A percentile compares a stretch with the other conserved stretches of the same genome.
phyloP scores from a whole-genome alignment of 2,888 invertebrate species.

The Leucophenga maculata region DNA sequence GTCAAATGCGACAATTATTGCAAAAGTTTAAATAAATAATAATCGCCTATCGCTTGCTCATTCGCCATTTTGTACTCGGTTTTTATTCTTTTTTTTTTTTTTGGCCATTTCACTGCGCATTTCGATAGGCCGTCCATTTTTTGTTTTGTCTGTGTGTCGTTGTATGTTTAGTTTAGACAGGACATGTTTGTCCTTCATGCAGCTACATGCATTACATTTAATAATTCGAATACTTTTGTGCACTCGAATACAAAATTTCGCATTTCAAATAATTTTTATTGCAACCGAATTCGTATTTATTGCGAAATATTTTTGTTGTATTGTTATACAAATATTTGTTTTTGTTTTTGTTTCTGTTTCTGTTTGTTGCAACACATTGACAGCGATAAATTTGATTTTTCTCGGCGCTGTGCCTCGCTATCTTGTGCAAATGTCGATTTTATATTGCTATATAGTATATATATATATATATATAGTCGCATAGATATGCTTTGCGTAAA shows the following conservation, averaged over 20 bases:
- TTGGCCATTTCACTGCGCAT: slow-evolving; percentile 61
- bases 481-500: slow-evolving; percentile 8
- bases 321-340: slow-evolving; percentile 4
- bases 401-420: no score
- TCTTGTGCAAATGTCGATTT: no score
- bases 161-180: not conserved
- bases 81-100: not conserved
- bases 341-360: no score
- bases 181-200: no score
- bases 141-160: slow-evolving; percentile 27
- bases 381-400: slow-evolving; percentile 61
- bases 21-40: slow-evolving; percentile 25
- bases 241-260: not conserved
- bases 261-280: slow-evolving; percentile 16
- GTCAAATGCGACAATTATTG: slow-evolving; percentile 38
- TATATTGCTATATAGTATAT: no score
- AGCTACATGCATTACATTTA: not conserved
- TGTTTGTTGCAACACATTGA: slow-evolving; percentile 15
- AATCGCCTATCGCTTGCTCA: slow-evolving; percentile 28
- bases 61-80: no score
- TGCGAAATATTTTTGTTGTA: not conserved
- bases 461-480: not conserved
- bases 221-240: not conserved
- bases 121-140: slow-evolving; percentile 51
- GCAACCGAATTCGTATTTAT: no score